phyloP scores from a whole-genome alignment of 2,888 invertebrate genomes.

The Archips crataeganus region DNA sequence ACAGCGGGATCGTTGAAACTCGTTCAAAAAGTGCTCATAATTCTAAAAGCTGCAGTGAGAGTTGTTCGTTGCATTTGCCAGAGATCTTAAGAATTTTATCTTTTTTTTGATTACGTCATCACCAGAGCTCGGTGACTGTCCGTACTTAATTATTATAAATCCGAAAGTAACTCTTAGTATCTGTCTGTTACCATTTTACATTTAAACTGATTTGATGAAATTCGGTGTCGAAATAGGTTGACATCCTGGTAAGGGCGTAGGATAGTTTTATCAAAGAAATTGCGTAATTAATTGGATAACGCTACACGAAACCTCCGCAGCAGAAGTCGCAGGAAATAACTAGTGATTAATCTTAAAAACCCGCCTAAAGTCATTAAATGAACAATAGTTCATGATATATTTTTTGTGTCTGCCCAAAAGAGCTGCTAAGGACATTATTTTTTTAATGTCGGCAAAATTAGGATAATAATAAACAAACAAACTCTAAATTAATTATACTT shows the following conservation, averaged over 20 bases:
- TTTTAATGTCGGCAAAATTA: neutral
- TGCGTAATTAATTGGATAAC: no score
- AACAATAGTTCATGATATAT: neutral
- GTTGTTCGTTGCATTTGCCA: conserved; percentile 5
- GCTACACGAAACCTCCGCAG: no score
- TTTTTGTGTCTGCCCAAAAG: neutral
- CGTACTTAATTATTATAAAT: neutral
- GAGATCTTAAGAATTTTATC: neutral
- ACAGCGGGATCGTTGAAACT: conserved; percentile 9
- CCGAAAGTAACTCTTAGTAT: no score
- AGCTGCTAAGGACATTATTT: neutral
- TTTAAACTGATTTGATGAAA: no score
- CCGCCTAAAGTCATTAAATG: neutral
- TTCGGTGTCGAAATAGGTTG: no score
- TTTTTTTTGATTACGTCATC: conserved; percentile 1
- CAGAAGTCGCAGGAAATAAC: no score
- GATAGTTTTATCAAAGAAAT: no score
- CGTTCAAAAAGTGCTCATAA: conserved; percentile 3
- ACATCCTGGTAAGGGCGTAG: no score
- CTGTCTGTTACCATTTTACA: no score
- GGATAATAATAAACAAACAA: conserved; percentile 7
- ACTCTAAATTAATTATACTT: conserved; percentile 16
- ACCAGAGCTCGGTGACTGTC: neutral
- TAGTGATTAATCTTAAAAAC: neutral
- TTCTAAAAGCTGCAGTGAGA: conserved; percentile 1